Percentiles rank a stretch among this genome's conserved stretches.
phyloP scores from a whole-genome alignment of 1,140 invertebrate genomes.

The Heliconius hermathena region DNA sequence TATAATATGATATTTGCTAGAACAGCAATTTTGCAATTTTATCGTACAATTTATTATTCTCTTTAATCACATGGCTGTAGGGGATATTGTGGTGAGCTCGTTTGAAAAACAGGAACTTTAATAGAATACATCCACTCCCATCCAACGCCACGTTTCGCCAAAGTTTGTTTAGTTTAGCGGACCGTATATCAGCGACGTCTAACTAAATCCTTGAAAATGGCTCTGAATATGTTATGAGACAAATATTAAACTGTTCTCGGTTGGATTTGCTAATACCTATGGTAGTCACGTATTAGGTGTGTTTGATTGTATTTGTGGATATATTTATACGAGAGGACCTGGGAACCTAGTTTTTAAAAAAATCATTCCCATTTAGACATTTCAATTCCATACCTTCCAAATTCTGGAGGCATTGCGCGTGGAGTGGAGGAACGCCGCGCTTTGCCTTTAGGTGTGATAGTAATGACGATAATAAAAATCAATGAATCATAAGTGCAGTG shows the following conservation, averaged over 20 bases:
- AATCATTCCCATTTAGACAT: too few species aligned
- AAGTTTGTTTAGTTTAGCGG: constrained; percentile 18
- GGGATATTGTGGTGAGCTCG: background rate
- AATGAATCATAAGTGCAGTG: too few species aligned
- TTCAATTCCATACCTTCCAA: too few species aligned
- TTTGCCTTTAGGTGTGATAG: too few species aligned
- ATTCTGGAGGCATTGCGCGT: too few species aligned
- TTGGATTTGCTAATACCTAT: background rate
- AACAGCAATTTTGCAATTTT: background rate
- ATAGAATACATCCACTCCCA: constrained; percentile 11
- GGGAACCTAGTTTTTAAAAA: too few species aligned
- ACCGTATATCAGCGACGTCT: constrained; percentile 28
- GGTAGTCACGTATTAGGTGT: background rate
- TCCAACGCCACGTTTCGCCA: constrained; percentile 1
- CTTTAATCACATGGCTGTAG: background rate
- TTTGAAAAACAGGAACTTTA: constrained; percentile 6
- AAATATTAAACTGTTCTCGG: constrained; percentile 34
- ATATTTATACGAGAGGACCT: too few species aligned
- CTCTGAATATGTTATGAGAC: constrained; percentile 34
- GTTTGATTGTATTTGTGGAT: too few species aligned
- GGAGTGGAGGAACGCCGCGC: too few species aligned
- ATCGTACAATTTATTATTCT: constrained; percentile 2
- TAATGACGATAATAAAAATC: too few species aligned
- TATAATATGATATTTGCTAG: background rate
- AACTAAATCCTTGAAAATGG: constrained; percentile 29